Conservation (phyloP, 1,140 invertebrate species). For the Drosophila bocqueti region DNA sequence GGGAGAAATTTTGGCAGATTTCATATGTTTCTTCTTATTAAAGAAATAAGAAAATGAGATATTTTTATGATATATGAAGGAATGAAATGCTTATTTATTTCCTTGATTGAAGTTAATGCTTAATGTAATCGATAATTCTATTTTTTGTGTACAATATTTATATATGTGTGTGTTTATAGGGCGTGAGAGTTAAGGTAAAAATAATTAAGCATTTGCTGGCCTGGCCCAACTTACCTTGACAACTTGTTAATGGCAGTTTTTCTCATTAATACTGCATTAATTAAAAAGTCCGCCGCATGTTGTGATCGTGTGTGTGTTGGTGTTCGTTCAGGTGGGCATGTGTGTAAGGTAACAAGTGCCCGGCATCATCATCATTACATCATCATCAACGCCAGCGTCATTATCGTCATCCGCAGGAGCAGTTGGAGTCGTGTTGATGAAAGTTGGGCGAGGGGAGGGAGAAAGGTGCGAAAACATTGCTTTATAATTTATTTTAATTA, state of each 20-base stretch:
- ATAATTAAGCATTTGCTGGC: constrained; percentile 67
- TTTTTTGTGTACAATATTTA: not conserved
- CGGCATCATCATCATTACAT: constrained; percentile 39
- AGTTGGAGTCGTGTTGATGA: constrained; percentile 7
- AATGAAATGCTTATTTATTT: not conserved
- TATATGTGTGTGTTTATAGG: constrained; percentile 1
- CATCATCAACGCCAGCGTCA: constrained; percentile 8
- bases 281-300: constrained; percentile 85
- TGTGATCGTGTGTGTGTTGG: constrained; percentile 25
- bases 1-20: not conserved
- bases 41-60: not conserved
- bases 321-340: constrained; percentile 21
- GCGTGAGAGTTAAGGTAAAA: constrained; percentile 53
- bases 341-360: constrained; percentile 64
- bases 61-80: not conserved
- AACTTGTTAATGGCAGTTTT: constrained; percentile 91
- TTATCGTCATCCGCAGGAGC: constrained; percentile 22
- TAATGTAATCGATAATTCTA: not conserved
- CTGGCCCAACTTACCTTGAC: constrained; percentile 86
- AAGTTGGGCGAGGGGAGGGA: constrained; percentile 2
- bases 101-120: not conserved
- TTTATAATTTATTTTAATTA: constrained; percentile 63
- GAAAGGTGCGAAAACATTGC: constrained; percentile 20
- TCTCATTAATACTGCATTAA: constrained; percentile 90
- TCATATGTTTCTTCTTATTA: not conserved